Percentiles rank a stretch among this genome's conserved stretches.
These are phyloP conservation scores for Isoperla grammatica DNA, from an alignment of 2,888 invertebrate genomes.

Conservation along the genomic window DNA sequence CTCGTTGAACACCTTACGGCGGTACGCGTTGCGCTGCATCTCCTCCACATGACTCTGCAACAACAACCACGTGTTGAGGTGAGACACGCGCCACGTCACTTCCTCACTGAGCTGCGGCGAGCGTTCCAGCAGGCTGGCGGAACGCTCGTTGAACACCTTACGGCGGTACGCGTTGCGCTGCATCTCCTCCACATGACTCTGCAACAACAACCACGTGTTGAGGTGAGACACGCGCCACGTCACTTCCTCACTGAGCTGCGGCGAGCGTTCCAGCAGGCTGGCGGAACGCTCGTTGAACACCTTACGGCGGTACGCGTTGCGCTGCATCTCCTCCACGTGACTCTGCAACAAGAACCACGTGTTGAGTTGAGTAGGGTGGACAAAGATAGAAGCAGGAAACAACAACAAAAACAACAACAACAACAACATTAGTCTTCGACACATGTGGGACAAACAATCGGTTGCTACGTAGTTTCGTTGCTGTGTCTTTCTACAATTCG, in stretches of 20 bases:
- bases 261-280: conserved; percentile 59
- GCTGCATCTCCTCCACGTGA: conserved; percentile 68
- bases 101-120: conserved; percentile 58
- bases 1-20: conserved; percentile 69
- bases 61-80: no score
- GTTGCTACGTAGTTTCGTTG: no score
- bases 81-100: conserved; percentile 66
- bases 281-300: conserved; percentile 74
- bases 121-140: conserved; percentile 61
- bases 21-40: conserved; percentile 63
- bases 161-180: conserved; percentile 65
- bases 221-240: conserved; percentile 67
- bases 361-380: no score
- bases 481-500: no score
- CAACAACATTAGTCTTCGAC: no score
- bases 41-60: conserved; percentile 75
- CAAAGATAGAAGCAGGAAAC: no score
- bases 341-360: no score
- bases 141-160: conserved; percentile 72
- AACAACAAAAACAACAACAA: no score
- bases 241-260: conserved; percentile 60
- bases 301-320: conserved; percentile 63
- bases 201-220: no score
- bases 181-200: conserved; percentile 73
- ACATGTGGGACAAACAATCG: no score